Percentiles rank a stretch among this genome's conserved stretches.
Conservation (phyloP, 2,113 vertebrate genomes). For the Oreochromis aureus region DNA sequence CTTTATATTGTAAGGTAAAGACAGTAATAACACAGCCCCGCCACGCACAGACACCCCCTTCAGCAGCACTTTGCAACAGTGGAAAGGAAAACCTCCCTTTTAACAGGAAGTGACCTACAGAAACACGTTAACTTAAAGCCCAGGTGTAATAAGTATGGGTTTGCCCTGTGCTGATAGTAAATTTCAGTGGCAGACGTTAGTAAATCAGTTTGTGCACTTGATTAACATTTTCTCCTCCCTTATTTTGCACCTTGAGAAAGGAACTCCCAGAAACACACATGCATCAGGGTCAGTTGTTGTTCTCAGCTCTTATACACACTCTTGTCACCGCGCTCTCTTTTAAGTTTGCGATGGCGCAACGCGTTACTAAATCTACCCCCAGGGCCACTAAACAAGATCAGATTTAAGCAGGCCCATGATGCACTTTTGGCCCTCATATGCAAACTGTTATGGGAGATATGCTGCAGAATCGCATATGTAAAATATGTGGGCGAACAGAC, state of each 20-base stretch:
- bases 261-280: neutral
- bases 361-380: neutral
- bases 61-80: neutral
- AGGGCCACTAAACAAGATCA: neutral
- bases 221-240: neutral
- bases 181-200: neutral
- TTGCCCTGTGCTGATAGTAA: neutral
- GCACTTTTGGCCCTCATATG: neutral
- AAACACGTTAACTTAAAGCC: neutral
- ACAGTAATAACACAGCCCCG: neutral
- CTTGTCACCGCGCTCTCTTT: neutral
- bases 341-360: neutral
- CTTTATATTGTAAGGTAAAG: neutral
- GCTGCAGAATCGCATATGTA: neutral
- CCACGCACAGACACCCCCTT: neutral
- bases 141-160: neutral
- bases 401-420: neutral
- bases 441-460: neutral
- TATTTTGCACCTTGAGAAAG: neutral
- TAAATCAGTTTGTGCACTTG: neutral
- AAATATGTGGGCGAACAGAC: neutral
- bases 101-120: neutral
- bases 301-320: neutral
- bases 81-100: neutral
- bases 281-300: neutral